Base-by-base conservation (phyloP, 2,888 invertebrate genomes). In the Campoletis raptor region DNA sequence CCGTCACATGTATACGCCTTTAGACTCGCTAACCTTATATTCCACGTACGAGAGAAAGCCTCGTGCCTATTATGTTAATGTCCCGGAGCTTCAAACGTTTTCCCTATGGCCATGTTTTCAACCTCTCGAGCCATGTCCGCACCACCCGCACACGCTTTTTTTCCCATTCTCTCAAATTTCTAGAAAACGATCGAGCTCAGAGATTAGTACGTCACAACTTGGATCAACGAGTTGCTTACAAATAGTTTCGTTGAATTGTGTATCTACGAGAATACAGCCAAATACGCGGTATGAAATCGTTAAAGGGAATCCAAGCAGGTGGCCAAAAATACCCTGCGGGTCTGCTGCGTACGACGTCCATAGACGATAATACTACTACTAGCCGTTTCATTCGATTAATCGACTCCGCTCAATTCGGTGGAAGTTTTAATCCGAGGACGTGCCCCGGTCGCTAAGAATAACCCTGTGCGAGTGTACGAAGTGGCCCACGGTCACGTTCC, bases 181-280 rank as follows among this genome's bases (percentile, higher is more conserved):
- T 88, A 89, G 89, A 91, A 90, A 90, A 76, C 57, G 81, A 36
- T 87, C 82, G 85, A 89, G 89, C 89, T 88, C 86, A 21, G 12
- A 67, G 24, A 69, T n/a, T 69, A 30, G 30, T 30, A 21, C 69
- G 30, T 4, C 48, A 30, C 48, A 48, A 18, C 70, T 36, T 8
- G 70, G 48, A 45, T 30, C 9, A 42, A 40, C 90, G 89, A 88
- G 88, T 87, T 89, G 92, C 90, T 90, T 93, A 92, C 91, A 89
- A 93, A 92, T 90, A 85, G 89, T 90, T 89, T 88, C 88, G 92
- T 93, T 92, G 10, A 92, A 89, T 76, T 77, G 0, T 24, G 24
- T 12, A 30, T 30, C 30, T 30, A 18, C 30, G 73, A 83, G 61
- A 67, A 57, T 79, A 80, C 36, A 42, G 66, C 9, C 40, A 72